A percentile compares a stretch with the other conserved stretches of the same genome.
Conservation (phyloP, 1,140 invertebrate species). For the Cheumatopsyche charites region DNA sequence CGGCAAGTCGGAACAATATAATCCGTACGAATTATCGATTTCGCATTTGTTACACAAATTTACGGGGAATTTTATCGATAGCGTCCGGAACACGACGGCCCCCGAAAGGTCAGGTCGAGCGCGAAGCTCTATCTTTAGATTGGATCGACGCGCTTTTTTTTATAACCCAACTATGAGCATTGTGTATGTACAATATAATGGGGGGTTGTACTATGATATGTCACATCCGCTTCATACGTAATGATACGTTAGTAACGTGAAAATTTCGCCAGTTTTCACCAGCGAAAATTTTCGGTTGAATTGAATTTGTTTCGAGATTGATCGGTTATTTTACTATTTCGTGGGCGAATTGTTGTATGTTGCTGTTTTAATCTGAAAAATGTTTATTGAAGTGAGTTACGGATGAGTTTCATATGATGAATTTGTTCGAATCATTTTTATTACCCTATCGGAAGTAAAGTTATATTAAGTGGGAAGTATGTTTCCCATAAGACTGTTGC, state of each 20-base stretch:
- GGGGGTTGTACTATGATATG: not conserved
- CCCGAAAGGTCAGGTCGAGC: conserved; percentile 22
- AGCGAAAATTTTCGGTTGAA: not conserved
- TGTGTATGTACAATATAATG: not conserved
- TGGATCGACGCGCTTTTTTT: conserved; percentile 4
- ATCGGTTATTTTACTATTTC: too few relatives aligned
- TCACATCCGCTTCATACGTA: too few relatives aligned
- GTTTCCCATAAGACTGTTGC: too few relatives aligned
- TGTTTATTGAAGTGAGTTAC: too few relatives aligned
- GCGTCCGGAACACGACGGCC: conserved; percentile 3
- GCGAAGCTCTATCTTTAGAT: conserved; percentile 26
- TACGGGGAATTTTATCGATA: conserved; percentile 27
- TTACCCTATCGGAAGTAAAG: too few relatives aligned
- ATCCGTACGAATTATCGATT: conserved; percentile 22
- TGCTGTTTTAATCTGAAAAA: too few relatives aligned
- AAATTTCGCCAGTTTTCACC: not conserved
- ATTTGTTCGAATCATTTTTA: too few relatives aligned
- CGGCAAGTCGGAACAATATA: conserved; percentile 8
- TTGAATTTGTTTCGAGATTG: conserved; percentile 2
- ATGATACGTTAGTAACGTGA: too few relatives aligned
- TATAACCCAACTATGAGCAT: not conserved
- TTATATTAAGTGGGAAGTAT: too few relatives aligned
- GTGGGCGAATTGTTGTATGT: too few relatives aligned
- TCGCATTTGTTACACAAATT: conserved; percentile 27
- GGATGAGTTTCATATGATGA: too few relatives aligned